Conservation (phyloP, 2,888 invertebrate genomes). For the Orchesellides sinensis region DNA sequence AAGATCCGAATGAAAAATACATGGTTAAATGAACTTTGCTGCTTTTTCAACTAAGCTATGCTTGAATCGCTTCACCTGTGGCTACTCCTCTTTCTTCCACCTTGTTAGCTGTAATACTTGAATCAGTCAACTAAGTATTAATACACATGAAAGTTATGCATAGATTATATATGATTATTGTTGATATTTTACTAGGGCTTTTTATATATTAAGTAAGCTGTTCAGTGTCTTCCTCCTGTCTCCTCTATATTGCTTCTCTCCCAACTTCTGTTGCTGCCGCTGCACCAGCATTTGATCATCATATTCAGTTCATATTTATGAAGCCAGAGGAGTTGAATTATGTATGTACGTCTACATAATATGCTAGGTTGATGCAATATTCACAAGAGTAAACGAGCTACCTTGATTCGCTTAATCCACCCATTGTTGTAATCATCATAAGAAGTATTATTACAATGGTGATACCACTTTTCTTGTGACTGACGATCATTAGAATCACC, state of each 20-base stretch:
- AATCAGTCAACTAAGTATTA: no score
- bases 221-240: background rate
- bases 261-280: background rate
- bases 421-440: slow-evolving; percentile 24
- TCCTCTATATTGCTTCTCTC: background rate
- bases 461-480: slow-evolving; percentile 40
- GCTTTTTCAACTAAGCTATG: slow-evolving; percentile 23
- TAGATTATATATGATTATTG: background rate
- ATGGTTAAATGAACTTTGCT: slow-evolving; percentile 48
- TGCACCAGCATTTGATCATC: slow-evolving; percentile 12
- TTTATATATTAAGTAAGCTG: slow-evolving; percentile 3
- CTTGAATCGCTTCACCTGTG: slow-evolving; percentile 43
- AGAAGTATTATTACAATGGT: slow-evolving; percentile 2
- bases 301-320: slow-evolving; percentile 9
- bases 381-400: slow-evolving; percentile 1
- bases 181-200: background rate
- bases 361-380: background rate
- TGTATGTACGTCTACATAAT: background rate
- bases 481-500: slow-evolving; percentile 4
- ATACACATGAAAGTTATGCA: background rate
- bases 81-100: slow-evolving; percentile 18
- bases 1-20: background rate
- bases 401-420: slow-evolving; percentile 13
- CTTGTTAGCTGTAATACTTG: background rate
- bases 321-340: slow-evolving; percentile 9